phyloP scores from a whole-genome alignment of 64 coral and sea anemone genomes.

The Porites lutea region DNA sequence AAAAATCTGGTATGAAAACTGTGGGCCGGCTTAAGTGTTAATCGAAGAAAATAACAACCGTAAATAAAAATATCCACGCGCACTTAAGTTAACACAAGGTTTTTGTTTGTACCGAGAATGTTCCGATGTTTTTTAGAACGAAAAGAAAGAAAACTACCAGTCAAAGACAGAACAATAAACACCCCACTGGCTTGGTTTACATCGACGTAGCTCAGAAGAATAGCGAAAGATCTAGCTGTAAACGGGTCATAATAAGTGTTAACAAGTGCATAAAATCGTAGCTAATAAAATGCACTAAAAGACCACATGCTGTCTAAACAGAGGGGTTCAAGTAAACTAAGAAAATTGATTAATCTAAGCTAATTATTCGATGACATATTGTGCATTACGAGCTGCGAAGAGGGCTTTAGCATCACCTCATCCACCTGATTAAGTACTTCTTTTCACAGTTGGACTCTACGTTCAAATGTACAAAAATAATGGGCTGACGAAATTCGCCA shows the following conservation, averaged over 20 bases:
- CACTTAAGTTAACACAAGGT: slow-evolving; percentile 15
- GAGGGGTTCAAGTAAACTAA: slow-evolving; percentile 64
- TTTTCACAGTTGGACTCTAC: background rate
- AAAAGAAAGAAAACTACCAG: slow-evolving; percentile 41
- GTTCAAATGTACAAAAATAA: background rate
- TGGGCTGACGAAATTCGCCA: background rate
- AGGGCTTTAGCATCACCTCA: slow-evolving; percentile 4
- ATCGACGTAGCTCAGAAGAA: slow-evolving; percentile 47
- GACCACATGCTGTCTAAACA: slow-evolving; percentile 65
- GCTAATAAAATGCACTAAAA: slow-evolving; percentile 76
- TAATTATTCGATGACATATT: slow-evolving; percentile 24
- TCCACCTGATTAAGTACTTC: background rate
- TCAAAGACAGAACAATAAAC: slow-evolving; percentile 24
- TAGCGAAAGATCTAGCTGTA: slow-evolving; percentile 51
- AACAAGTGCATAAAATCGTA: slow-evolving; percentile 37
- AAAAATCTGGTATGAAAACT: slow-evolving; percentile 27
- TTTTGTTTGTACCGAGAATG: slow-evolving; percentile 34
- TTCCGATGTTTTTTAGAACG: slow-evolving; percentile 59
- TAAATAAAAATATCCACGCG: slow-evolving; percentile 19
- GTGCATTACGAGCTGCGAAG: slow-evolving; percentile 16
- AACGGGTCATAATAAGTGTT: slow-evolving; percentile 29
- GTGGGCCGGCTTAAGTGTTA: slow-evolving; percentile 16
- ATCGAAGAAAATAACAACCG: slow-evolving; percentile 4
- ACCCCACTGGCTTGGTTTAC: slow-evolving; percentile 64
- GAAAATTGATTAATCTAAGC: slow-evolving; percentile 18